These are phyloP conservation scores for Podabrus alpinus DNA, from an alignment of 2,888 invertebrate species.

Conservation along the genomic window DNA sequence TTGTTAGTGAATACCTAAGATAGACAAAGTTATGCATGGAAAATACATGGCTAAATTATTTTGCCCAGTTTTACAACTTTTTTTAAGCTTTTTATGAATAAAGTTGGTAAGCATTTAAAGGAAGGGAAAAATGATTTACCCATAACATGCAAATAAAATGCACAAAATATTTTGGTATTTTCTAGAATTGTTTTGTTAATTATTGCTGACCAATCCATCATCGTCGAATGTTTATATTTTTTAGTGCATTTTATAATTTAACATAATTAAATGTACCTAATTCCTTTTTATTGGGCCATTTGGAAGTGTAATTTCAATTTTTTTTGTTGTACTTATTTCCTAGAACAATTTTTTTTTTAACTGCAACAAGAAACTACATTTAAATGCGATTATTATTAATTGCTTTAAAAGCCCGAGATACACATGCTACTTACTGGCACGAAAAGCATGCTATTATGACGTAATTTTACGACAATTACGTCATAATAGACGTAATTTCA, in stretches of 20 bases:
- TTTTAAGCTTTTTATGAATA: background rate
- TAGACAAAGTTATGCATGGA: background rate
- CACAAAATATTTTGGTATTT: background rate
- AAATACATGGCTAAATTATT: background rate
- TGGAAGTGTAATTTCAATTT: background rate
- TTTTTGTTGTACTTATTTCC: background rate
- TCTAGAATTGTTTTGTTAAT: background rate
- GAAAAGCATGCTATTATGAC: too few relatives aligned
- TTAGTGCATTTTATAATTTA: background rate
- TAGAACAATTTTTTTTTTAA: background rate
- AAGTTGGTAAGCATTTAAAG: background rate
- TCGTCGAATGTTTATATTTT: background rate
- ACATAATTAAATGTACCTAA: background rate
- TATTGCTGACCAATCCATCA: background rate
- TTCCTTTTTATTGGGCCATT: background rate
- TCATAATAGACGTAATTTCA: too few relatives aligned
- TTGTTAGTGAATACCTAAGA: background rate
- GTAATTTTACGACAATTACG: too few relatives aligned
- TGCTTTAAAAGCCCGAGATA: too few relatives aligned
- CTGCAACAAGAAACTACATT: background rate
- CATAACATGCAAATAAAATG: background rate
- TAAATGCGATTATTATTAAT: background rate
- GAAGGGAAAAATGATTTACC: background rate
- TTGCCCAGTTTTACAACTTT: background rate
- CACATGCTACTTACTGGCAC: too few relatives aligned